Base-by-base conservation (phyloP, 1,140 invertebrate species). In the Polypedilum vanderplanki region DNA sequence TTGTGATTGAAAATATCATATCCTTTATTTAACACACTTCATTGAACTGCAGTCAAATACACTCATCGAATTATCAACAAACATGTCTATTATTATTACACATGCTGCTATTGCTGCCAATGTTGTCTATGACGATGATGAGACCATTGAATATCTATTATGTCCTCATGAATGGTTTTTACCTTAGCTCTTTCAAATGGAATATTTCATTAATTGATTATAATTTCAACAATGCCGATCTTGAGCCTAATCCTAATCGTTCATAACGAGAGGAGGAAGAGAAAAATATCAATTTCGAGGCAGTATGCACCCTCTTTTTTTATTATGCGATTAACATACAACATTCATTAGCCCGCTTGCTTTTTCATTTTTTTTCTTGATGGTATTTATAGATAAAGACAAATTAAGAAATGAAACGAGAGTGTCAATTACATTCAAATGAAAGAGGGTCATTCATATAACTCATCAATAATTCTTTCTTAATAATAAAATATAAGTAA, bases 1-100 rank as follows among this genome's bases (percentile, higher is more conserved):
- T 7, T 70, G 46, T 57, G 65, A 70, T 70, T 70, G 65, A 70
- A 70, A 70, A 70, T 70, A 70, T 70, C 65, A 70, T 57, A 57
- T 70, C 65, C 65, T 70, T 70, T 70, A 70, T 70, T 70, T 20
- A 3, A n/a, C n/a, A 10, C 65, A 70, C 65, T 70, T 17, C 65
- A 70, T 70, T 70, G 65, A 70, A 70, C 65, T 70, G 20, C 46
- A 57, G 46, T 57, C 46, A 57, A 57, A 57, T 15, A 57, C 46
- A 57, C 46, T 57, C 46, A 57, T 57, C 46, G 46, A 57, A 57
- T 57, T 57, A 57, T 57, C 46, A 33, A 33, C 24, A n/a, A 57
- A 57, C n/a, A 57, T 57, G 46, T 57, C 46, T 57, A n/a, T 57
- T n/a, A 12, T 12, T 57, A 57, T 46, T 10, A 46, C 15, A 57